Evolutionary conservation across 1,140 invertebrate genomes (phyloP).

Genomic region (Oryctes rhinoceros): DNA sequence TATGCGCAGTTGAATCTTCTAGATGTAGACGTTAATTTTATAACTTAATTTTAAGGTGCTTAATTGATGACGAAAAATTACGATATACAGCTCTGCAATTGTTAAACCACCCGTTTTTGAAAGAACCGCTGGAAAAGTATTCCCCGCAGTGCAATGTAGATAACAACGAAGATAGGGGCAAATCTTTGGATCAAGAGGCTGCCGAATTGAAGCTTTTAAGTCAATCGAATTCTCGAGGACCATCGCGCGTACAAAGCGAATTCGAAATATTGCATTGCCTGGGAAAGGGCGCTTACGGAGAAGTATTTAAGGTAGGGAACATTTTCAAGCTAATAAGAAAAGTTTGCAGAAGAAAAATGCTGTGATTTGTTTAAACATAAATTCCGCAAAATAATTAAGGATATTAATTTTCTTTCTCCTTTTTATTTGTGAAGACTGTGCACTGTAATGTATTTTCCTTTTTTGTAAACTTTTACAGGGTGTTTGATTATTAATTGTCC

Average conservation of each 20-base stretch:
- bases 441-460: too few relatives aligned
- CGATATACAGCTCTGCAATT: constrained; percentile 75
- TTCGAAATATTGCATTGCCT: constrained; percentile 88
- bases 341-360: too few relatives aligned
- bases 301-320: constrained; percentile 86
- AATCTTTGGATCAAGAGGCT: constrained; percentile 49
- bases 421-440: too few relatives aligned
- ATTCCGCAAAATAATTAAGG: too few relatives aligned
- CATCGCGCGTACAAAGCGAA: constrained; percentile 82
- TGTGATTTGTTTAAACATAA: too few relatives aligned
- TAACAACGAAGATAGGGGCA: constrained; percentile 48
- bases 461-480: too few relatives aligned
- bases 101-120: constrained; percentile 67
- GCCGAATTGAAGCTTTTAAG: constrained; percentile 48
- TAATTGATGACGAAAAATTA: constrained; percentile 70
- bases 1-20: too few relatives aligned
- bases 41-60: constrained; percentile 64
- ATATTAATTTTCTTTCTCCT: too few relatives aligned
- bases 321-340: not conserved
- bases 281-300: constrained; percentile 94
- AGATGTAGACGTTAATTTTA: not conserved
- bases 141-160: constrained; percentile 56
- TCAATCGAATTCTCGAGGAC: constrained; percentile 59
- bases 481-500: too few relatives aligned
- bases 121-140: constrained; percentile 58